Evolutionary conservation across 2,113 vertebrate species (phyloP).

Genomic region (Benitochromis conjunctus): DNA sequence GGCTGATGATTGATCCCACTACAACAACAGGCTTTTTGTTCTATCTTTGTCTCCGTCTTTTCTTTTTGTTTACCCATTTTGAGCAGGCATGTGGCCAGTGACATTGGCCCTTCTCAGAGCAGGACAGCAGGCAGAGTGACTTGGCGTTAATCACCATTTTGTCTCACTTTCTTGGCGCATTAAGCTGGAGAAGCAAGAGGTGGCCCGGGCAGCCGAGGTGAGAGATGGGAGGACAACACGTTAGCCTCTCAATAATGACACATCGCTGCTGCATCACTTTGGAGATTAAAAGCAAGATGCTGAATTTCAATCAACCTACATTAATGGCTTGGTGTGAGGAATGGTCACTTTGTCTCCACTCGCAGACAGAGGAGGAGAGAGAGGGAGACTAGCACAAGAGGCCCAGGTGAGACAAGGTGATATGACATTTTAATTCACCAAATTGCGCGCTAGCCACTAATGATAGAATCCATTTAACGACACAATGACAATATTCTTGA

Average conservation of each 20-base stretch:
- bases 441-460: constrained; percentile 60
- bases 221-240: constrained; percentile 59
- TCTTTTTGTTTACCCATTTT: constrained; percentile 35
- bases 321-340: constrained; percentile 72
- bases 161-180: constrained; percentile 63
- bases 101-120: constrained; percentile 55
- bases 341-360: constrained; percentile 71
- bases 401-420: constrained; percentile 65
- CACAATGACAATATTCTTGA: constrained; percentile 29
- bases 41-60: constrained; percentile 29
- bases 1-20: constrained; percentile 41
- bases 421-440: constrained; percentile 62
- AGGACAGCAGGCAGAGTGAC: constrained; percentile 60
- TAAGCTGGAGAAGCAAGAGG: constrained; percentile 36
- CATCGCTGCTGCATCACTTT: constrained; percentile 75
- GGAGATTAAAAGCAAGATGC: constrained; percentile 80
- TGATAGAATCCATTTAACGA: constrained; percentile 57
- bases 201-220: constrained; percentile 26
- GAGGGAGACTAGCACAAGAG: constrained; percentile 18
- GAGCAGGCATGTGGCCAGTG: constrained; percentile 54
- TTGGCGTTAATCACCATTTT: constrained; percentile 67
- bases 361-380: constrained; percentile 24
- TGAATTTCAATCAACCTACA: constrained; percentile 78
- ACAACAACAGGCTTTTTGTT: constrained; percentile 42
- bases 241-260: constrained; percentile 76